Conservation (phyloP, 1,140 invertebrate species). For the Elymnias hypermnestra region DNA sequence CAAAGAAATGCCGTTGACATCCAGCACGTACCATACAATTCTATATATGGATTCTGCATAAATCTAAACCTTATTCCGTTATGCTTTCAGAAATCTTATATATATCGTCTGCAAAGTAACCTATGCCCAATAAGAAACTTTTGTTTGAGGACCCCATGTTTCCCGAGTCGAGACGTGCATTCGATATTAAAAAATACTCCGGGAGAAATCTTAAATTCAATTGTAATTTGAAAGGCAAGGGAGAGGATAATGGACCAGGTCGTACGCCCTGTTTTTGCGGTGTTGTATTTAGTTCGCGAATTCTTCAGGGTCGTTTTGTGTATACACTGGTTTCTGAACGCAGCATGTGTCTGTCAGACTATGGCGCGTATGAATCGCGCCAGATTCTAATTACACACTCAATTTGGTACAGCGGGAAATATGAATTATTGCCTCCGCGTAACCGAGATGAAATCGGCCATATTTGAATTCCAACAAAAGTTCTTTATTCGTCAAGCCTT, state of each 20-base stretch:
- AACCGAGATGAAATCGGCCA: slow-evolving; percentile 64
- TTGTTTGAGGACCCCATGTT: slow-evolving; percentile 55
- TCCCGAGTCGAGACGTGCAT: slow-evolving; percentile 62
- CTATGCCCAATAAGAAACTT: slow-evolving; percentile 48
- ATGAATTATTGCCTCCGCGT: slow-evolving; percentile 65
- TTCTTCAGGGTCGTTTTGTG: slow-evolving; percentile 64
- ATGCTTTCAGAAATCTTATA: slow-evolving; percentile 34
- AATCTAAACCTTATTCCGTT: slow-evolving; percentile 60
- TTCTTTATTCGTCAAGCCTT: slow-evolving; percentile 36
- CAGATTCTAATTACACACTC: slow-evolving; percentile 71
- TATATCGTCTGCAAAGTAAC: slow-evolving; percentile 35
- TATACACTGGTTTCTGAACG: slow-evolving; percentile 64
- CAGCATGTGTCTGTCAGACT: slow-evolving; percentile 62
- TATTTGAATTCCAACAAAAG: slow-evolving; percentile 51
- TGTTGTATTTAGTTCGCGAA: slow-evolving; percentile 71
- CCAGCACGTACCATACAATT: slow-evolving; percentile 37
- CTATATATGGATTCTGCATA: slow-evolving; percentile 29
- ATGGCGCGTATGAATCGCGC: slow-evolving; percentile 45
- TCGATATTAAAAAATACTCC: slow-evolving; percentile 67
- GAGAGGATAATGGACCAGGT: slow-evolving; percentile 54
- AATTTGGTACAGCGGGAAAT: slow-evolving; percentile 68
- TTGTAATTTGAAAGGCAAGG: slow-evolving; percentile 67
- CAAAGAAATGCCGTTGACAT: slow-evolving; percentile 44
- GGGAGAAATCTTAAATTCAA: slow-evolving; percentile 71
- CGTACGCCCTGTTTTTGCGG: slow-evolving; percentile 71